Percentiles rank a stretch among this genome's conserved stretches.
Conservation (phyloP, 2,888 invertebrate genomes). For the Pyrrhia umbra region DNA sequence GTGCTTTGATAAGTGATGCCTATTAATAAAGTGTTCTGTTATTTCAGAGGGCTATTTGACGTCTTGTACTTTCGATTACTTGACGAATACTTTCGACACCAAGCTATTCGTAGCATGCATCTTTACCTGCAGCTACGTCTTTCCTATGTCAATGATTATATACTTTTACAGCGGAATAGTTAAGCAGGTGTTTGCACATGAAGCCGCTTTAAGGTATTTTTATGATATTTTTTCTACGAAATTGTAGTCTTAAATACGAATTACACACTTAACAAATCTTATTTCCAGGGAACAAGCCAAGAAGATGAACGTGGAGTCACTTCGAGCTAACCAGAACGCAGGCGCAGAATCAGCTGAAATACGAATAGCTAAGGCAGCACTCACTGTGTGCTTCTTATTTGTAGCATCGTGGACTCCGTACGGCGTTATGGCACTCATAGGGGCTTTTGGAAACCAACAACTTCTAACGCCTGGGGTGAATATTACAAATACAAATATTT, state of each 20-base stretch:
- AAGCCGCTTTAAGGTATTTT: conserved; percentile 92
- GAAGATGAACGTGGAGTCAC: conserved; percentile 97
- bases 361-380: conserved; percentile 96
- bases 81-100: conserved; percentile 94
- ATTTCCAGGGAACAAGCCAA: conserved; percentile 91
- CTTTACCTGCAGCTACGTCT: conserved; percentile 94
- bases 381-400: conserved; percentile 96
- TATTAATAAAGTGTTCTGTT: conserved; percentile 11
- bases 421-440: conserved; percentile 94
- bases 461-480: conserved; percentile 92
- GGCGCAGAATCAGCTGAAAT: conserved; percentile 94
- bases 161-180: conserved; percentile 97
- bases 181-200: conserved; percentile 96
- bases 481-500: background rate
- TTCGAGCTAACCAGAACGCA: conserved; percentile 93
- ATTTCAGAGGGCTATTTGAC: conserved; percentile 96
- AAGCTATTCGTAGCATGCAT: conserved; percentile 94
- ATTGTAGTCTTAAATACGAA: background rate
- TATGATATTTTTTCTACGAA: background rate
- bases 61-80: conserved; percentile 95
- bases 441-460: conserved; percentile 94
- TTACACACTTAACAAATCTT: conserved; percentile 2
- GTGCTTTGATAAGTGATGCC: background rate
- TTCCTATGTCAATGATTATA: conserved; percentile 94
- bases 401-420: conserved; percentile 98